A percentile compares a stretch with the other conserved stretches of the same genome.
phyloP scores from a whole-genome alignment of 2,113 vertebrate genomes.

The Columba livia region DNA sequence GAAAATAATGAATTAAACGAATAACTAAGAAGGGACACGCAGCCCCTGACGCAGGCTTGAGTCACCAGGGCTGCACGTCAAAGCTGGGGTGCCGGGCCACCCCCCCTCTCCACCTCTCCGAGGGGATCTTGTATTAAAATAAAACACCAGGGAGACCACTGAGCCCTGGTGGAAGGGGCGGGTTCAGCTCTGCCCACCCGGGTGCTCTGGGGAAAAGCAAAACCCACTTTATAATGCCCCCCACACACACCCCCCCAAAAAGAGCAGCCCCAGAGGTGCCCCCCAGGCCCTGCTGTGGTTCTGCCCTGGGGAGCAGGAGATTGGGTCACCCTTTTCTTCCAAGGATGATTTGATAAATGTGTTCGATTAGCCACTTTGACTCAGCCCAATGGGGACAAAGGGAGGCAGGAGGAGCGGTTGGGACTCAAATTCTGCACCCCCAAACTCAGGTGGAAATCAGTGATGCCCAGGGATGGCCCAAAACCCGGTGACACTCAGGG shows the following conservation, averaged over 20 bases:
- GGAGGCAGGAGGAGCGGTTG: not conserved
- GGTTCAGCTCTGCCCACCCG: not conserved
- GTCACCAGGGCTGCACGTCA: conserved; percentile 74
- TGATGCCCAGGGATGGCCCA: not conserved
- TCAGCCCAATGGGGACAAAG: not conserved
- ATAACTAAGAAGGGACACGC: not conserved
- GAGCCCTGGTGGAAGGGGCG: not conserved
- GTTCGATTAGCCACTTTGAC: not conserved
- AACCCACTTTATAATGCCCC: rapidly evolving
- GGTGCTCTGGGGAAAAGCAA: not conserved
- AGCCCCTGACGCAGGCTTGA: conserved; percentile 78
- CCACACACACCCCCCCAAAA: not conserved
- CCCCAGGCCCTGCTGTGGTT: not conserved
- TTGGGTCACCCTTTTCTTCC: too few relatives aligned
- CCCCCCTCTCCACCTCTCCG: not conserved
- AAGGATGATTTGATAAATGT: too few relatives aligned
- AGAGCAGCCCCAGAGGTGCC: rapidly evolving
- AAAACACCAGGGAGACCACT: not conserved
- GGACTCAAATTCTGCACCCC: not conserved
- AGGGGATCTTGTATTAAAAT: not conserved
- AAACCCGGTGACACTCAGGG: rapidly evolving
- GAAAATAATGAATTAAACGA: not conserved
- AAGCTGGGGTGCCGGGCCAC: not conserved
- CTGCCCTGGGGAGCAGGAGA: not conserved
- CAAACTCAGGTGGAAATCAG: rapidly evolving